These are phyloP conservation scores for Lycopodina hypogea DNA, from an alignment of 37 sponge, comb jelly and placozoan species.

Conservation along the genomic window DNA sequence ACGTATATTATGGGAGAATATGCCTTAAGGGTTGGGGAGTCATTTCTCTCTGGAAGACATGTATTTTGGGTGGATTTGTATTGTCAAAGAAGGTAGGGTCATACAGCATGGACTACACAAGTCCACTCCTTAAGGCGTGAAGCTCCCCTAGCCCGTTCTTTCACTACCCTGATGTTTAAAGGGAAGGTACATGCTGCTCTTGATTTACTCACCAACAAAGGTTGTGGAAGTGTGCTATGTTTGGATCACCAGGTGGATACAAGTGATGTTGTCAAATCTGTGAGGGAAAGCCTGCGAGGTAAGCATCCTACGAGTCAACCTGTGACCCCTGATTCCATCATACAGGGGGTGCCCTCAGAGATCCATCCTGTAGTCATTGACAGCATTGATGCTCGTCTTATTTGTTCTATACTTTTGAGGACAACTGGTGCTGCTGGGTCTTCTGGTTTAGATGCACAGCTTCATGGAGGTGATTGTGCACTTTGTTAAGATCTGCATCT, in stretches of 20 bases:
- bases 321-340: not conserved
- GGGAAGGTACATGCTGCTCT: too few species aligned
- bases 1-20: too few species aligned
- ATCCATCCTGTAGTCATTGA: slow-evolving; percentile 34
- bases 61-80: too few species aligned
- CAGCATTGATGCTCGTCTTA: slow-evolving; percentile 19
- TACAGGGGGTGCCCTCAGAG: not conserved
- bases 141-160: not conserved
- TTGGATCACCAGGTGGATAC: too few species aligned
- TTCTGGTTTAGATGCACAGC: slow-evolving; percentile 31
- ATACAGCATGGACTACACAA: too few species aligned
- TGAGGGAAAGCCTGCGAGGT: slow-evolving; percentile 9
- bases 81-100: too few species aligned
- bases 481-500: slow-evolving; percentile 17
- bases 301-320: slow-evolving; percentile 38
- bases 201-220: too few species aligned
- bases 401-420: slow-evolving; percentile 9
- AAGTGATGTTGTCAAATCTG: too few species aligned
- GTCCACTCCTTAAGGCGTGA: too few species aligned
- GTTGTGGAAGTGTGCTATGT: too few species aligned
- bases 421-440: slow-evolving; percentile 39
- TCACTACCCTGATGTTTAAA: too few species aligned
- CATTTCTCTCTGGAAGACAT: not conserved
- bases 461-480: slow-evolving; percentile 37
- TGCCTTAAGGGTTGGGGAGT: not conserved